Evolutionary conservation across 1,140 invertebrate species (phyloP).

Genomic region (Zaprionus davidi): DNA sequence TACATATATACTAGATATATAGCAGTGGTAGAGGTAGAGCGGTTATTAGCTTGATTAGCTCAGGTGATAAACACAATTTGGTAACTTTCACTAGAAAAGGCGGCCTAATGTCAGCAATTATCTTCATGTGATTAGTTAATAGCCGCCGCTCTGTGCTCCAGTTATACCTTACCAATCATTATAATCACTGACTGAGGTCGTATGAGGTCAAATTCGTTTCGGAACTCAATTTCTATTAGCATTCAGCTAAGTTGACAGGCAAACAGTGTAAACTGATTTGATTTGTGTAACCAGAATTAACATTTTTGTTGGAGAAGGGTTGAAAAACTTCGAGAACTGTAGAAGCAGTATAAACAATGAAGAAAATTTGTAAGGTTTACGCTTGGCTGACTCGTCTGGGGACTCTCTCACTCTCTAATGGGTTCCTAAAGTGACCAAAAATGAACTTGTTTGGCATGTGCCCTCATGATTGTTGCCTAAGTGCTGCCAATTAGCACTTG

Average conservation of each 20-base stretch:
- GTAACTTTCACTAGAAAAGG: conserved; percentile 69
- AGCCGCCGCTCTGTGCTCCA: conserved; percentile 21
- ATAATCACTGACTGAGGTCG: conserved; percentile 47
- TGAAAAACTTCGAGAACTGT: neutral
- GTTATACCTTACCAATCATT: conserved; percentile 16
- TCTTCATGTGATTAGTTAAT: conserved; percentile 40
- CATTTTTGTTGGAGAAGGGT: conserved; percentile 43
- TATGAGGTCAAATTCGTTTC: conserved; percentile 31
- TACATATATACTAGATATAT: conserved; percentile 5
- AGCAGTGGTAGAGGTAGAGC: conserved; percentile 13
- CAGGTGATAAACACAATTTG: conserved; percentile 49
- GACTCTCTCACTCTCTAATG: conserved; percentile 55
- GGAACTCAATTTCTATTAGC: conserved; percentile 43
- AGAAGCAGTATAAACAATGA: conserved; percentile 45
- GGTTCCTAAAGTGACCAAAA: conserved; percentile 75
- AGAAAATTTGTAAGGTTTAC: conserved; percentile 60
- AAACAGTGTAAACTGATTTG: conserved; percentile 56
- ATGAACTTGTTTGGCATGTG: conserved; percentile 65
- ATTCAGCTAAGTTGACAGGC: conserved; percentile 55
- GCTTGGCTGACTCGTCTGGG: conserved; percentile 52
- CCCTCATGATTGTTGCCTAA: conserved; percentile 43
- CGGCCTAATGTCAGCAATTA: conserved; percentile 59
- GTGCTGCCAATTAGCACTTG: conserved; percentile 45
- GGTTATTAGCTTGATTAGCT: conserved; percentile 61
- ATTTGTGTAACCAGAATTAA: conserved; percentile 61